phyloP scores from a whole-genome alignment of 1,140 invertebrate species.

The Penaeus vannamei region DNA sequence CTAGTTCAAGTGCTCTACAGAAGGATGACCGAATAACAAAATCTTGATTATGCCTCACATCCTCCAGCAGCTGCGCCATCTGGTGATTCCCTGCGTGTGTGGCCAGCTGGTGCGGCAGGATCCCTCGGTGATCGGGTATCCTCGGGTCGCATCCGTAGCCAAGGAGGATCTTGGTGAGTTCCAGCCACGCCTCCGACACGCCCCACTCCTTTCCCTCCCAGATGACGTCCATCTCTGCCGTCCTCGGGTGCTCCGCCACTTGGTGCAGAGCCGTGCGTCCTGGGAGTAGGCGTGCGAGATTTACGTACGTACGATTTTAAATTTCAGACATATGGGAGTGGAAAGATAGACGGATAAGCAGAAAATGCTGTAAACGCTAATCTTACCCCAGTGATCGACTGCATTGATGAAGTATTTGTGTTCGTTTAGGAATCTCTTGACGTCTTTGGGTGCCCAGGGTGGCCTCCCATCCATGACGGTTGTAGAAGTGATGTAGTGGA shows the following conservation, averaged over 20 bases:
- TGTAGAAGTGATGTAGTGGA: constrained; percentile 37
- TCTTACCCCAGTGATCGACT: constrained; percentile 29
- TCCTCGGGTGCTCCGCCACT: neutral
- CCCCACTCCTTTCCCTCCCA: constrained; percentile 38
- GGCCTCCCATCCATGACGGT: constrained; percentile 27
- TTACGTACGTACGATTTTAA: neutral
- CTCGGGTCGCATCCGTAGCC: constrained; percentile 43
- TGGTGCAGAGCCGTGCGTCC: constrained; percentile 42
- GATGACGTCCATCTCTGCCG: constrained; percentile 1
- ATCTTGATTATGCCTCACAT: constrained; percentile 6
- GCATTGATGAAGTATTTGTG: constrained; percentile 36
- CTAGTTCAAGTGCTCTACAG: neutral
- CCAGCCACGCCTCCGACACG: constrained; percentile 30
- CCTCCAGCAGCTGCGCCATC: constrained; percentile 1
- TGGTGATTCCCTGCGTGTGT: neutral
- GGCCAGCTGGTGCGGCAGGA: constrained; percentile 19
- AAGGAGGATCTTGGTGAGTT: neutral
- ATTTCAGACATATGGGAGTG: no score
- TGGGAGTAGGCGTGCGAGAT: neutral
- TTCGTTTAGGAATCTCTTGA: constrained; percentile 9
- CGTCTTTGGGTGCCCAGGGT: constrained; percentile 29
- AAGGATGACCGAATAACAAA: no score
- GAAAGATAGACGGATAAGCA: neutral
- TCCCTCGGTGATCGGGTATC: constrained; percentile 4
- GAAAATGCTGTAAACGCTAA: neutral